These are phyloP conservation scores for Sabatieria punctata DNA, from an alignment of 2,888 invertebrate species.

Conservation along the genomic window DNA sequence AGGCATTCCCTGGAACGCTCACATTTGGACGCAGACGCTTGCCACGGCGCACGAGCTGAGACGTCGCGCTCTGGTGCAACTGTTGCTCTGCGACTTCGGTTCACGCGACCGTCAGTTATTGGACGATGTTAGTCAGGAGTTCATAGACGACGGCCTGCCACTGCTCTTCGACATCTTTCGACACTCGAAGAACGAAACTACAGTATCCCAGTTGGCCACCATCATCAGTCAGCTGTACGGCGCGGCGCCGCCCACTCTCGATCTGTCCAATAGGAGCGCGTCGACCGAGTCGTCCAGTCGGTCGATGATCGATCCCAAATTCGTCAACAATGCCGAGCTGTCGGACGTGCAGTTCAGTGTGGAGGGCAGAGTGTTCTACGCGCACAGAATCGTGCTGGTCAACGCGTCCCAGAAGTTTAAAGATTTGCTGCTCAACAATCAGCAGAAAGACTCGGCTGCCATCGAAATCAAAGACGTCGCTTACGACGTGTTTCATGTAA, in stretches of 20 bases:
- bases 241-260: background rate
- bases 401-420: conserved; percentile 38
- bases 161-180: conserved; percentile 71
- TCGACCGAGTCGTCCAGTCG: background rate
- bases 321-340: conserved; percentile 78
- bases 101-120: too few species aligned
- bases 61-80: conserved; percentile 66
- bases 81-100: conserved; percentile 68
- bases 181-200: conserved; percentile 52
- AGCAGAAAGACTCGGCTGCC: conserved; percentile 48
- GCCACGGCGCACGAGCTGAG: conserved; percentile 67
- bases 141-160: conserved; percentile 72
- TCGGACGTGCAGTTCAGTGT: conserved; percentile 82
- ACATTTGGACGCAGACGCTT: conserved; percentile 72
- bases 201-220: conserved; percentile 4
- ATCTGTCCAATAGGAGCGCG: background rate
- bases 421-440: conserved; percentile 39
- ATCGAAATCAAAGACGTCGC: conserved; percentile 78
- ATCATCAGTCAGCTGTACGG: conserved; percentile 11
- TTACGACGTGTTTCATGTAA: conserved; percentile 75
- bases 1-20: conserved; percentile 70
- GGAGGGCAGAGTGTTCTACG: conserved; percentile 73
- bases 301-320: conserved; percentile 52
- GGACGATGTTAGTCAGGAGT: conserved; percentile 38
- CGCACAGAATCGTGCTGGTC: conserved; percentile 78